These are phyloP conservation scores for Notolepis coatsorum DNA, from an alignment of 2,797 vertebrate genomes.

Conservation along the genomic window DNA sequence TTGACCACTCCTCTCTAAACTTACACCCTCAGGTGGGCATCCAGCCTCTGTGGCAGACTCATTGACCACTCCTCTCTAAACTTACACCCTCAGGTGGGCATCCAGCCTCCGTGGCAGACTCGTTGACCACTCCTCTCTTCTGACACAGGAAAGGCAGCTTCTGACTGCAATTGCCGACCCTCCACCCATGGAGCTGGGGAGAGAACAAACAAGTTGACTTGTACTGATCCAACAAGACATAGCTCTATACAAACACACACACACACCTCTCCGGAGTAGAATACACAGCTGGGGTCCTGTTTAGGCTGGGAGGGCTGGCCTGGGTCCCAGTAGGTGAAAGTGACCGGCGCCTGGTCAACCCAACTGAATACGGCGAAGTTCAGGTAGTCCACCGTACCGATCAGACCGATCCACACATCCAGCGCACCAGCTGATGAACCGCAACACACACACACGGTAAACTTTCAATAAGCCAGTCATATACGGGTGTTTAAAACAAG, in stretches of 20 bases:
- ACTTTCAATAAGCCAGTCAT: too few species aligned
- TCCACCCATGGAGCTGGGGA: constrained; percentile 81
- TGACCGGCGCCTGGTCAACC: constrained; percentile 81
- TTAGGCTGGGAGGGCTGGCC: constrained; percentile 82
- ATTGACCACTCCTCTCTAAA: constrained; percentile 80
- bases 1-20: too few species aligned
- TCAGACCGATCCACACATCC: constrained; percentile 90
- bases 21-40: constrained; percentile 85
- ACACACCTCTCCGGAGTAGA: constrained; percentile 84
- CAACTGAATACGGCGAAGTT: constrained; percentile 84
- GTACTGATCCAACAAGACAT: neutral
- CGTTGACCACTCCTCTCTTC: constrained; percentile 82
- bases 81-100: constrained; percentile 86
- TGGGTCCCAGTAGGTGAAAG: constrained; percentile 90
- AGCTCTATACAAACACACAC: constrained; percentile 17
- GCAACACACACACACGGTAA: constrained; percentile 14
- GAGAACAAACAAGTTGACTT: neutral
- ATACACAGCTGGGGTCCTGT: constrained; percentile 85
- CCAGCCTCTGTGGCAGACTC: constrained; percentile 62
- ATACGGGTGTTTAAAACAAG: too few species aligned
- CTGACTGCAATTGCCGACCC: constrained; percentile 79
- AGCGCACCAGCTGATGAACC: constrained; percentile 68
- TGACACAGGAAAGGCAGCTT: constrained; percentile 88
- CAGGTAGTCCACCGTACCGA: constrained; percentile 57
- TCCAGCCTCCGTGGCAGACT: constrained; percentile 60